Evolutionary conservation across 2,113 vertebrate species (phyloP), one percentile per base, ranked within the genome.

Genomic region (Saccopteryx leptura): DNA sequence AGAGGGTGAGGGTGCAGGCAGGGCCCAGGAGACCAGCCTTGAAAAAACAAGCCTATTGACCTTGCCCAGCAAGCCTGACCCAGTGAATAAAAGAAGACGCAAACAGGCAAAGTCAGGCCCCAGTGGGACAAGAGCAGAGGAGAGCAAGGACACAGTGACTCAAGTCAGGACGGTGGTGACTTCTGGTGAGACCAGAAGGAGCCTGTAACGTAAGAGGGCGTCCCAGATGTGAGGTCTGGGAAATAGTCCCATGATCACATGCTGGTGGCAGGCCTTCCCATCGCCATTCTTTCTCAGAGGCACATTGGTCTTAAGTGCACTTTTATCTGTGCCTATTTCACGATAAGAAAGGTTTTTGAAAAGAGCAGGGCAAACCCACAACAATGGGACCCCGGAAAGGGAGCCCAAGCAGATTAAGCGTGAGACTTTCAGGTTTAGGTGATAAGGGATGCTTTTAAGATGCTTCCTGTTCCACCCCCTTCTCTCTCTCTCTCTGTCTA

Each of bases 311-410:
- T 74, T 85, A 23, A 63, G n/a, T 39, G 46, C 66, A 15, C 52
- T 61, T 90, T 81, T 31, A 63, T 87, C 79, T 46, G 3, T 28
- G 31, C 18, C 54, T 66, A 13, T 65, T 66, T 66, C 54, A 24
- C 14, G 79, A 54, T 81, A 75, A 94, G 90, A 71, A 76, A 92
- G 69, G 10, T 39, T 66, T 94, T 85, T 39, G 0, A 76, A 78
- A 80, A 94, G 46, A 52, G n/a, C 3, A 2, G 9, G 12, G 7
- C 39, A 46, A 15, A 28, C 0, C 3, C 21, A 8, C 21, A 11
- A 21, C 33, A 60, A 33, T 6, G 68, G 74, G 50, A 4, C 72
- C 82, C 5, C 52, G 54, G 80, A 48, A 76, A 56, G 18, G 15
- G 50, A 65, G 60, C 28, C 9, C 9, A 0, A 23, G 9, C 48